phyloP scores from a whole-genome alignment of 2,888 invertebrate species.

The Xestia ashworthii region DNA sequence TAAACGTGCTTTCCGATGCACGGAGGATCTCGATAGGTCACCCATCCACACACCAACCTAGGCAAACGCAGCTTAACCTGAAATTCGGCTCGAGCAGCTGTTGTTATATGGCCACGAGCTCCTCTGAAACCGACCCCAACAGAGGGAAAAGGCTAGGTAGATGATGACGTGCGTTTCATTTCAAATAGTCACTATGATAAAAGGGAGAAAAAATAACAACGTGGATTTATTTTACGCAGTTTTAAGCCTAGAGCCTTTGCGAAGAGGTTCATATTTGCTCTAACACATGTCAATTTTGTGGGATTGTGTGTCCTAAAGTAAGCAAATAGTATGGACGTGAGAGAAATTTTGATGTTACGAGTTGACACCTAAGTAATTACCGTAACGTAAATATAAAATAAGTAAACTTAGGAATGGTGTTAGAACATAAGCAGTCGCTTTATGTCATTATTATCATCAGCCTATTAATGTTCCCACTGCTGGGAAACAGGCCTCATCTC shows the following conservation, averaged over 20 bases:
- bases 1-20: no score
- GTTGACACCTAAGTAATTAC: background rate
- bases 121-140: background rate
- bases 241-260: background rate
- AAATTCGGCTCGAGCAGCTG: no score
- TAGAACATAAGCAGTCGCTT: background rate
- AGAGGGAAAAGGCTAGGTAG: background rate
- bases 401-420: background rate
- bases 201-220: background rate
- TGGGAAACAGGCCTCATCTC: no score
- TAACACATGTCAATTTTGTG: background rate
- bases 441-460: no score
- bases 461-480: no score
- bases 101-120: no score
- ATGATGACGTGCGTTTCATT: background rate
- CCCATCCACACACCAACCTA: no score
- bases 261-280: background rate
- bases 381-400: background rate
- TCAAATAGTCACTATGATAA: background rate
- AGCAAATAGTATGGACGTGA: conserved; percentile 4
- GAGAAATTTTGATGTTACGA: background rate
- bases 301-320: background rate
- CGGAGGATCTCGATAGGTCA: no score
- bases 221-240: background rate
- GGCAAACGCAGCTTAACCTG: no score